These are phyloP conservation scores for Phyllotis vaccarum DNA, from an alignment of 2,797 vertebrate species.

Conservation along the genomic window DNA sequence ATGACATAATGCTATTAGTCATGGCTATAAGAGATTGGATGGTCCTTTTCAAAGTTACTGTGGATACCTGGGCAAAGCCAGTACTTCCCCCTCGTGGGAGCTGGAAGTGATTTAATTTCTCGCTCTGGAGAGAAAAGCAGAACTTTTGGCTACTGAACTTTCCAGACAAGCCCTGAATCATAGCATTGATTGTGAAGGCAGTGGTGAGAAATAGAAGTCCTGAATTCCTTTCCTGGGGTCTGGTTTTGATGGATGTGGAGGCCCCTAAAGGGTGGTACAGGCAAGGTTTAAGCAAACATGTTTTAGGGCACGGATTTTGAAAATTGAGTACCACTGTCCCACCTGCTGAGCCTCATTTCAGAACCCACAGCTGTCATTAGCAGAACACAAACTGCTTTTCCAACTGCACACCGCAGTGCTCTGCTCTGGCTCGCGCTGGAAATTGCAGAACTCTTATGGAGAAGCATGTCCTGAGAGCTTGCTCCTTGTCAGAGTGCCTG, in stretches of 20 bases:
- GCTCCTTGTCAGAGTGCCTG: slow-evolving; percentile 67
- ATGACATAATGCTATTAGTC: slow-evolving; percentile 70
- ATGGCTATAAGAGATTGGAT: slow-evolving; percentile 41
- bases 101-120: slow-evolving; percentile 75
- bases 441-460: slow-evolving; percentile 81
- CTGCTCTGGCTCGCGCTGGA: slow-evolving; percentile 58
- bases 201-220: slow-evolving; percentile 72
- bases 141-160: slow-evolving; percentile 76
- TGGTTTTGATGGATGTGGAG: slow-evolving; percentile 82
- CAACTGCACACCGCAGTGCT: slow-evolving; percentile 38
- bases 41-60: slow-evolving; percentile 70
- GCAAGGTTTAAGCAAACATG: slow-evolving; percentile 83
- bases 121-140: slow-evolving; percentile 59
- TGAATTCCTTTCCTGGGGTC: slow-evolving; percentile 81
- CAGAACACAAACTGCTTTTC: slow-evolving; percentile 81
- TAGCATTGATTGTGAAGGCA: slow-evolving; percentile 40
- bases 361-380: slow-evolving; percentile 83
- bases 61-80: slow-evolving; percentile 69
- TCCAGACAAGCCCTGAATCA: slow-evolving; percentile 79
- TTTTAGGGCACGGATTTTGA: slow-evolving; percentile 84
- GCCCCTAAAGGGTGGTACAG: slow-evolving; percentile 79
- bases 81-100: not conserved
- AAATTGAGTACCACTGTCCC: slow-evolving; percentile 83
- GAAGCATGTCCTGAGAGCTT: slow-evolving; percentile 76
- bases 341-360: slow-evolving; percentile 84